A percentile compares a stretch with the other conserved stretches of the same genome.
phyloP scores from a whole-genome alignment of 2,888 invertebrate genomes.

The Metalampra italica region DNA sequence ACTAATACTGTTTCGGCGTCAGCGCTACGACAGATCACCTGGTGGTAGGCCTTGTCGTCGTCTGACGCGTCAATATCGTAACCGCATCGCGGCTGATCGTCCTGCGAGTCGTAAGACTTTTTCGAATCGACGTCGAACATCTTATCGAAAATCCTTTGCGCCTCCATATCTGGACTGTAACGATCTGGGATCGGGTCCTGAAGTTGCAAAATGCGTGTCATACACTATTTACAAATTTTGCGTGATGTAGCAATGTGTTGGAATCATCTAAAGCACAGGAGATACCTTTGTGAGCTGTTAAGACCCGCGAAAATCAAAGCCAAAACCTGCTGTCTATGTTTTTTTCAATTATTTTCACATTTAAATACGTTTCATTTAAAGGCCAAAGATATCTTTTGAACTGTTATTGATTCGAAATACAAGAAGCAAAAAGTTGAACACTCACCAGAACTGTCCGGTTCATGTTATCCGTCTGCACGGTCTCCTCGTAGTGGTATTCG shows the following conservation, averaged over 20 bases:
- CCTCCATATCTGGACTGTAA: constrained; percentile 78
- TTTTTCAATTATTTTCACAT: neutral
- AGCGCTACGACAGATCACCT: constrained; percentile 70
- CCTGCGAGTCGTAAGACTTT: constrained; percentile 65
- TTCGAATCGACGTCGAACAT: constrained; percentile 77
- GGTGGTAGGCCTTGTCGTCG: constrained; percentile 72
- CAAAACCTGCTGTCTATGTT: no score
- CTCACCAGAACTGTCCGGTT: constrained; percentile 70
- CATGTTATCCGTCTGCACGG: constrained; percentile 60
- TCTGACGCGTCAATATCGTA: constrained; percentile 75
- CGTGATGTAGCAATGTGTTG: neutral
- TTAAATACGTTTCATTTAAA: neutral
- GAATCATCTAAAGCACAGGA: neutral
- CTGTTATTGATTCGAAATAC: no score
- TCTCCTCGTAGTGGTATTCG: constrained; percentile 67
- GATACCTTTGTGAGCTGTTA: neutral
- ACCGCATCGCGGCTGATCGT: constrained; percentile 69
- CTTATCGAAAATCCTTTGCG: constrained; percentile 78
- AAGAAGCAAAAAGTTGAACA: constrained; percentile 18
- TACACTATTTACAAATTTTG: constrained; percentile 27
- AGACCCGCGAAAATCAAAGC: no score
- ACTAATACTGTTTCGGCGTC: constrained; percentile 48
- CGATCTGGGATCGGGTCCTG: constrained; percentile 75
- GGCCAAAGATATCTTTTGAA: no score
- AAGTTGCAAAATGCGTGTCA: constrained; percentile 67